Conservation (phyloP, 1,140 invertebrate species). For the Delia radicum region DNA sequence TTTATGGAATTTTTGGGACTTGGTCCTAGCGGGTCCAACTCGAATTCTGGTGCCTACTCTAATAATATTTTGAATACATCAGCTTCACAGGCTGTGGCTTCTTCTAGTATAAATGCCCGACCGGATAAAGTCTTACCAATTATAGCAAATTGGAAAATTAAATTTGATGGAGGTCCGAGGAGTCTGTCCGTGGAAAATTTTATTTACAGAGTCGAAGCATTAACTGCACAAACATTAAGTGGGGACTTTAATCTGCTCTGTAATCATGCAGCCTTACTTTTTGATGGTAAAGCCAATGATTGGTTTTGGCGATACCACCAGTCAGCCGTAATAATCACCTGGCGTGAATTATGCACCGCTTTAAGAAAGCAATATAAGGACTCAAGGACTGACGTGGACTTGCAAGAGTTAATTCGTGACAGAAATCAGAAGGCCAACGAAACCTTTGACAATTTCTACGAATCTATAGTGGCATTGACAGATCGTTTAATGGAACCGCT, state of each 20-base stretch:
- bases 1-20: no score
- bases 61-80: no score
- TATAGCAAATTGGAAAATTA: neutral
- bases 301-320: neutral
- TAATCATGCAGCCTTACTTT: neutral
- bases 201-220: neutral
- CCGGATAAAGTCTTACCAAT: neutral
- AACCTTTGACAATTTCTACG: neutral
- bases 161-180: neutral
- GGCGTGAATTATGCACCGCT: neutral
- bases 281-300: neutral
- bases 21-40: no score
- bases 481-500: neutral
- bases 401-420: neutral
- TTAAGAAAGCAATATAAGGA: neutral
- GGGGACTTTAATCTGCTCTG: neutral
- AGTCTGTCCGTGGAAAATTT: neutral
- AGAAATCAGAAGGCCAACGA: neutral
- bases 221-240: neutral
- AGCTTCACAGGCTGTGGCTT: no score
- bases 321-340: neutral
- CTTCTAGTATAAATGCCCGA: no score
- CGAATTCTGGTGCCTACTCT: no score
- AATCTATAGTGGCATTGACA: neutral
- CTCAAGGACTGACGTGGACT: neutral